Evolutionary conservation across 2,797 vertebrate genomes (phyloP).

Genomic region (Numenius phaeopus): DNA sequence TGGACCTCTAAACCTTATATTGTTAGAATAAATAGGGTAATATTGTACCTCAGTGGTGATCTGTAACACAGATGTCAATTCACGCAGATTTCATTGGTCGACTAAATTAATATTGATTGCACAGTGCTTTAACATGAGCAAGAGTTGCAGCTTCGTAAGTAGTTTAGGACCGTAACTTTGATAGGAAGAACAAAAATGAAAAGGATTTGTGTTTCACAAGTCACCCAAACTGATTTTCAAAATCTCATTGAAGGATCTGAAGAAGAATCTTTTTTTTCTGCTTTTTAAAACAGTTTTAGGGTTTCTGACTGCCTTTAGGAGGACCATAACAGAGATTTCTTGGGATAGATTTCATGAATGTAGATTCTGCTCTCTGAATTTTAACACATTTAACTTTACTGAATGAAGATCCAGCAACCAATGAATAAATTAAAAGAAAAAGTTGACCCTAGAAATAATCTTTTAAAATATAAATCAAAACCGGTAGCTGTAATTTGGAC

Average conservation of each 20-base stretch:
- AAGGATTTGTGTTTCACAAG: not conserved
- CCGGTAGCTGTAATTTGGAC: not conserved
- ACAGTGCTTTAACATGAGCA: not conserved
- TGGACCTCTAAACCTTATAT: not conserved
- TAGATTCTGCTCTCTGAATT: not conserved
- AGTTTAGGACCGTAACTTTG: not conserved
- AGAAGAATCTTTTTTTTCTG: not conserved
- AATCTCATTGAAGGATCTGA: not conserved
- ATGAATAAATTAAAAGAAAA: not conserved
- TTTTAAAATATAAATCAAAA: not conserved
- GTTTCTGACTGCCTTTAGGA: not conserved
- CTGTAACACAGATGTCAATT: not conserved
- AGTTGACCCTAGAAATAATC: not conserved
- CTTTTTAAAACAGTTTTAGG: not conserved
- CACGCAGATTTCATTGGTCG: not conserved
- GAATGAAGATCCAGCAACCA: not conserved
- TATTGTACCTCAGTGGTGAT: not conserved
- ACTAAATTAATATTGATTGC: not conserved
- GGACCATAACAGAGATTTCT: not conserved
- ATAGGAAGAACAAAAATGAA: not conserved
- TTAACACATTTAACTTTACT: not conserved
- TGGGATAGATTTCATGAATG: not conserved
- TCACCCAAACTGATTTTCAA: not conserved
- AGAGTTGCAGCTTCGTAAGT: not conserved
- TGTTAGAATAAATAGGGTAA: not conserved